These are phyloP conservation scores for Probosciger aterrimus DNA, from an alignment of 2,113 vertebrate genomes.

Conservation along the genomic window DNA sequence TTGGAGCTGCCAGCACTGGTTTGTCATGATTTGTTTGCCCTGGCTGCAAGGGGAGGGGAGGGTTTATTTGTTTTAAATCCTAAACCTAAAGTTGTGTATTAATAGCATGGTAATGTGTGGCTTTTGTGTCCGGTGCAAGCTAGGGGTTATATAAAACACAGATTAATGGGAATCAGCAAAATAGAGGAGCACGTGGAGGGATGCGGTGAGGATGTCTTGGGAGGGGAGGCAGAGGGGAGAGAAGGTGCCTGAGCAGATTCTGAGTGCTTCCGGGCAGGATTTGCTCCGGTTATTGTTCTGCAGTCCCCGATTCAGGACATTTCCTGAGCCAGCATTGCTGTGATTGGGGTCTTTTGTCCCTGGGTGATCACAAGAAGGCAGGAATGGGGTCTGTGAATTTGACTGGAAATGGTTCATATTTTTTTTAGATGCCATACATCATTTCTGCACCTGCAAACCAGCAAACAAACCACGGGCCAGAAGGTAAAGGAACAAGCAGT, in stretches of 20 bases:
- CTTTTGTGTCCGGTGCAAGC: background rate
- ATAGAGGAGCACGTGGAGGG: background rate
- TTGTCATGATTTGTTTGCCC: background rate
- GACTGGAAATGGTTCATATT: background rate
- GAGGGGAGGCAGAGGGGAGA: background rate
- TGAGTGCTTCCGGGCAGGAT: constrained; percentile 1
- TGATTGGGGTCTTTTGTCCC: background rate
- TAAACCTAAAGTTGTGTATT: background rate
- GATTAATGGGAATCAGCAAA: constrained; percentile 36
- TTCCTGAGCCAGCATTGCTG: background rate
- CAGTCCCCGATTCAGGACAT: background rate
- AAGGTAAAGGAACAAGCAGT: background rate
- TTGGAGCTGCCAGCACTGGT: background rate
- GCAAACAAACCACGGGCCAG: background rate
- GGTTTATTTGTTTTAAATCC: background rate
- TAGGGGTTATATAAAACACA: constrained; percentile 20
- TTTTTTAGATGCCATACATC: background rate
- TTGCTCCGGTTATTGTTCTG: background rate
- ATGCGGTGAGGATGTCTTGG: background rate
- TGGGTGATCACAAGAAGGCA: background rate
- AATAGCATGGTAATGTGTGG: background rate
- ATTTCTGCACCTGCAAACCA: background rate
- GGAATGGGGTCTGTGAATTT: background rate
- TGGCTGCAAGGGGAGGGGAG: background rate
- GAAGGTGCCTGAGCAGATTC: background rate